Evolutionary conservation across 2,113 vertebrate genomes (phyloP).

Genomic region (Podilymbus podiceps): DNA sequence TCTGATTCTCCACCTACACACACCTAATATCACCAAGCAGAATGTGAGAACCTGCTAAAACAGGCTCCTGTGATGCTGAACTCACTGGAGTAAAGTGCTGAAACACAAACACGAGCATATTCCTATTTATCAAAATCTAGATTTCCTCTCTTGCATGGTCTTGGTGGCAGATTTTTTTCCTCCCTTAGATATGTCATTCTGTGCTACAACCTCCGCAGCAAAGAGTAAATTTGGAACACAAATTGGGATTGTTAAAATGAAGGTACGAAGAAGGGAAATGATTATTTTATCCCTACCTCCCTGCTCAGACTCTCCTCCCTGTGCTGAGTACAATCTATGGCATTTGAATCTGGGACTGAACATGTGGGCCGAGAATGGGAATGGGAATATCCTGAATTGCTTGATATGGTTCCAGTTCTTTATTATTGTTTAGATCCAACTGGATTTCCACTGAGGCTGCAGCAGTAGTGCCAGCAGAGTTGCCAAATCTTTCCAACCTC

Average conservation of each 20-base stretch:
- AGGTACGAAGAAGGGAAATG: not conserved
- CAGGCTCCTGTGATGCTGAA: not conserved
- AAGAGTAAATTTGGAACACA: not conserved
- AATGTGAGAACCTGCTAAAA: constrained; percentile 10
- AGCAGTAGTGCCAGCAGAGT: not conserved
- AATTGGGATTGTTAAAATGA: not conserved
- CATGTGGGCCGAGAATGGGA: not conserved
- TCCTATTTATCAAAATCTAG: not conserved
- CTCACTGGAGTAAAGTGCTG: not conserved
- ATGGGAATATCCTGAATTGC: not conserved
- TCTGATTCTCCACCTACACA: not conserved
- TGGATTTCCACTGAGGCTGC: not conserved
- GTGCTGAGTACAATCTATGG: not conserved
- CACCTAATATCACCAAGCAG: not conserved
- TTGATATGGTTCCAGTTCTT: not conserved
- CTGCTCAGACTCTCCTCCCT: not conserved
- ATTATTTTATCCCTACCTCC: not conserved
- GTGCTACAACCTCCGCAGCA: not conserved
- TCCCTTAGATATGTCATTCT: not conserved
- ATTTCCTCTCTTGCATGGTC: not conserved
- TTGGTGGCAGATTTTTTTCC: not conserved
- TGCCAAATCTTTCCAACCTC: not conserved
- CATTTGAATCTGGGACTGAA: not conserved
- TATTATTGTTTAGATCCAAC: not conserved
- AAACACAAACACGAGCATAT: not conserved